Evolutionary conservation across 2,113 vertebrate species (phyloP), one percentile per base, ranked within the genome.

Genomic region (Bubalus kerabau): DNA sequence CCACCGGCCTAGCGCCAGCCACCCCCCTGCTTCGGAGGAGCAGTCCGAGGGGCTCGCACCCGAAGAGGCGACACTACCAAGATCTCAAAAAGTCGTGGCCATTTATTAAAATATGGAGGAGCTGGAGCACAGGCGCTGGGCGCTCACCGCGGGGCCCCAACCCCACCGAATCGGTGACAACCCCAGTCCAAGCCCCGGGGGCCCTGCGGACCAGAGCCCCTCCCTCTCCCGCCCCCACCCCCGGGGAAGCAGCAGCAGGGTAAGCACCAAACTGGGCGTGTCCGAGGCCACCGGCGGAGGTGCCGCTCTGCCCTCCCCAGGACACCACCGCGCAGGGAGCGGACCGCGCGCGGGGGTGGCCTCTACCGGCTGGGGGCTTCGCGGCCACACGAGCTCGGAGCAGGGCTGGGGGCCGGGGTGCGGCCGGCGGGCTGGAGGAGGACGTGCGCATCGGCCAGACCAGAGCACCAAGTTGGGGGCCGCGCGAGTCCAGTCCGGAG

Each of bases 401-500:
- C 46, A 56, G 90, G 92, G 85, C 57, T 23, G 19, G 84, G 67
- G 87, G 24, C 76, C 13, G 1, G 43, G 16, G 28, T 21, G 10
- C 21, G 15, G 67, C 60, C 94, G 0, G 60, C 94, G 0, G 54
- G 95, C 60, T 32, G 52, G 88, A 90, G 50, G 62, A 90, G 97
- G 95, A 96, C 95, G 64, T 83, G 95, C 62, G 74, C 54, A 54
- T 78, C 74, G 94, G 97, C 98, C 98, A 96, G 97, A 91, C 88
- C 88, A 98, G 96, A 99, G 99, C 99, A 99, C 99, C 99, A 98
- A 98, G 98, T 97, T 97, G 76, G 32, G 80, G 60, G 60, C 64
- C 13, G 3, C 57, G 7, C n/a, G 50, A 74, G 48, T 64, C 92
- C 46, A 40, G 81, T 28, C 59, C 7, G 0, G n/a, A 64, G 71